Conservation (phyloP, 1,140 invertebrate genomes). For the Homalodisca vitripennis region DNA sequence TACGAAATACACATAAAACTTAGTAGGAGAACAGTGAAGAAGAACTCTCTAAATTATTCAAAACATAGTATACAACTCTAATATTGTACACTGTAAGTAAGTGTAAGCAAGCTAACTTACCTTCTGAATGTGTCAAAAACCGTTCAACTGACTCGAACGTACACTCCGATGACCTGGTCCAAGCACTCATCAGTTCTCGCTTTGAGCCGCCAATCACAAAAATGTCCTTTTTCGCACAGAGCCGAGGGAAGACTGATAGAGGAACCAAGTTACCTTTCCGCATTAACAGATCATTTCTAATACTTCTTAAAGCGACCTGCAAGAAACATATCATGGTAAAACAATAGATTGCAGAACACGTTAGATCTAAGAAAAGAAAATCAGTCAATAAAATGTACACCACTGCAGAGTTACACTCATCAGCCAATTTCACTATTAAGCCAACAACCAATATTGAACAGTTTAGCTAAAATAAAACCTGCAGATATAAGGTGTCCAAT, state of each 20-base stretch:
- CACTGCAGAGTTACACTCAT: no score
- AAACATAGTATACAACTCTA: conserved; percentile 11
- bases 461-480: no score
- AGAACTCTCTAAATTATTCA: conserved; percentile 38
- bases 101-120: conserved; percentile 48
- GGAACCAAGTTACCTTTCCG: conserved; percentile 76
- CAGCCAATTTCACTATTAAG: no score
- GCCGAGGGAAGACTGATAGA: conserved; percentile 70
- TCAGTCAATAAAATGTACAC: no score
- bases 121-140: conserved; percentile 75
- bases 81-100: background rate
- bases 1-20: no score
- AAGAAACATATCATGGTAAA: background rate
- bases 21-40: no score
- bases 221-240: conserved; percentile 83
- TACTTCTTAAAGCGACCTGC: conserved; percentile 68
- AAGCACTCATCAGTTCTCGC: conserved; percentile 66
- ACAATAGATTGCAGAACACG: no score
- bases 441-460: no score
- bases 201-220: conserved; percentile 90
- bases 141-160: conserved; percentile 76
- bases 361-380: no score
- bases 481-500: no score
- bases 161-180: conserved; percentile 64
- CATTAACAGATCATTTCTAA: conserved; percentile 76